Evolutionary conservation across 2,113 vertebrate species (phyloP).

Genomic region (Alces alces): DNA sequence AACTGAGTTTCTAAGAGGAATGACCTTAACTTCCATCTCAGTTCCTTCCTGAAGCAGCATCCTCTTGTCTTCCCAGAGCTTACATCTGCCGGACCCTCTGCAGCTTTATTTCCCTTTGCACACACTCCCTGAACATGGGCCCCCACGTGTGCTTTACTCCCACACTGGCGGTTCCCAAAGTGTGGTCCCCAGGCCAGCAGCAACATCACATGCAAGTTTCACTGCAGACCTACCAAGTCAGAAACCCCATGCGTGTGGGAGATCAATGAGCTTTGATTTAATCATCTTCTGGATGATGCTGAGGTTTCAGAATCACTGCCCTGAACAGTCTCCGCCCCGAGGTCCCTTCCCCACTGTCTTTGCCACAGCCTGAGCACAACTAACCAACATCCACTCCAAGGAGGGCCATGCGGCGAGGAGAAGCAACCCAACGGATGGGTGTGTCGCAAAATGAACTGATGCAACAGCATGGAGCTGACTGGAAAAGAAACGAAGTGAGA

Average conservation of each 20-base stretch:
- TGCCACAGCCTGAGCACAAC: background rate
- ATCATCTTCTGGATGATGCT: background rate
- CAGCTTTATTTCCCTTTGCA: background rate
- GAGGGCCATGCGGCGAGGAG: background rate
- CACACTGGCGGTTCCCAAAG: background rate
- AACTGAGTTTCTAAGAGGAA: background rate
- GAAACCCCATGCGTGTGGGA: rapidly evolving
- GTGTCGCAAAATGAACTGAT: background rate
- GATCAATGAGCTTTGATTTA: background rate
- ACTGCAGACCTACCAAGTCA: background rate
- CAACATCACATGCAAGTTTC: background rate
- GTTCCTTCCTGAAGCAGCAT: background rate
- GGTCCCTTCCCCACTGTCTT: background rate
- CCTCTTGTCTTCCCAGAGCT: background rate
- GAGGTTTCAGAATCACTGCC: background rate
- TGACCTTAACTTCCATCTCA: background rate
- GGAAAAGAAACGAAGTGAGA: background rate
- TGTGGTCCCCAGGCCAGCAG: background rate
- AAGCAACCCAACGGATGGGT: background rate
- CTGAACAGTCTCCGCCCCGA: too few relatives aligned
- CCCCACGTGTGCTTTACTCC: too few relatives aligned
- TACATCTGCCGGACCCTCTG: background rate
- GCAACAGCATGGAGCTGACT: background rate
- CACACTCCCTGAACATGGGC: background rate
- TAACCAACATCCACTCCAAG: background rate